phyloP scores from a whole-genome alignment of 2,888 invertebrate species.

The Nomada ruficornis region DNA sequence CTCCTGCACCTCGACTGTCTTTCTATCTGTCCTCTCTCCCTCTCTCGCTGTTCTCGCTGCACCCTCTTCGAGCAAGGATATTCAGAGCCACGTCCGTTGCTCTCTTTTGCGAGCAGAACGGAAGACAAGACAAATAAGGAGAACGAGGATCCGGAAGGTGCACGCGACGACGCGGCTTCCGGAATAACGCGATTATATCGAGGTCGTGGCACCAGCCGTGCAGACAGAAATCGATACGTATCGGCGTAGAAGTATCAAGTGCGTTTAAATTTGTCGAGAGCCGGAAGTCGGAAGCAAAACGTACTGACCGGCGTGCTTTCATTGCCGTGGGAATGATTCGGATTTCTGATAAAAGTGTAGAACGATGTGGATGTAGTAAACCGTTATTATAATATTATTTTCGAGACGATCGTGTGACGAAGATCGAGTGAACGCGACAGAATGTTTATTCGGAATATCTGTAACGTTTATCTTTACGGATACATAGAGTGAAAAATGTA shows the following conservation, averaged over 20 bases:
- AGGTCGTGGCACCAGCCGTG: conserved; percentile 51
- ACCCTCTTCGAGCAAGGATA: conserved; percentile 38
- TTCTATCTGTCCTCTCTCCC: conserved; percentile 15
- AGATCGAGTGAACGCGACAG: too few relatives aligned
- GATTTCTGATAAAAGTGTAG: too few relatives aligned
- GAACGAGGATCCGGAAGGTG: conserved; percentile 51
- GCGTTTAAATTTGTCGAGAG: conserved; percentile 81
- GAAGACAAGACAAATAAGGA: conserved; percentile 67
- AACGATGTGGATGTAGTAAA: too few relatives aligned
- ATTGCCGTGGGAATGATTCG: neutral
- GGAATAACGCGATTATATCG: conserved; percentile 80
- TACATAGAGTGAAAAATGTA: too few relatives aligned
- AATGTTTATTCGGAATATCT: too few relatives aligned
- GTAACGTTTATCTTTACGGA: too few relatives aligned
- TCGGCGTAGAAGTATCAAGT: conserved; percentile 66
- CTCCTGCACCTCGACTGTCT: conserved; percentile 16
- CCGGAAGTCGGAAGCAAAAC: conserved; percentile 64
- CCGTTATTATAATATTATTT: too few relatives aligned
- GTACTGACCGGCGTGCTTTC: conserved; percentile 16
- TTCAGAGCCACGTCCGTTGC: conserved; percentile 31
- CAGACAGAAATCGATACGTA: conserved; percentile 77
- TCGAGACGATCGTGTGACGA: too few relatives aligned
- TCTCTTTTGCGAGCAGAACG: conserved; percentile 50
- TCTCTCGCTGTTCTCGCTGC: conserved; percentile 16
- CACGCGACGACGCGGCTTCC: conserved; percentile 72